Base-by-base conservation (phyloP, 2,888 invertebrate species). In the Xanthorhoe designata region DNA sequence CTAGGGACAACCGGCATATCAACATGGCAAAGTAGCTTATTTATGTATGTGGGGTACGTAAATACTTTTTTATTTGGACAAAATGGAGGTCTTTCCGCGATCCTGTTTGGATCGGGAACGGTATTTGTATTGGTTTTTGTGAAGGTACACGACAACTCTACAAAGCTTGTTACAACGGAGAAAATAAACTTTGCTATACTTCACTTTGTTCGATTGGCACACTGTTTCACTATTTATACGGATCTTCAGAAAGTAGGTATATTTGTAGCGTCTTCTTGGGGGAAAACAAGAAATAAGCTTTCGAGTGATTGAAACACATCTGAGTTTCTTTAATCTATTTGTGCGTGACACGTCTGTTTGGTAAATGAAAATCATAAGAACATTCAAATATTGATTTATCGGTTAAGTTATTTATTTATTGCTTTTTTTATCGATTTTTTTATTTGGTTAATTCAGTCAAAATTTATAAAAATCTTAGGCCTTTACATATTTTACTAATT, bases 41-140 rank as follows among this genome's bases (percentile, higher is more conserved):
- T 58, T 61, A 66, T 61, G 63, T 60, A 54, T 47, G 55, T 51
- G 47, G 49, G 59, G 49, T 61, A 42, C 17, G 64, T 64, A 51
- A 62, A 59, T 51, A 45, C 62, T 35, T 66, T 66, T 66, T 59
- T 62, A 59, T 62, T 59, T 58, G 15, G 18, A 63, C 60, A 52
- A 45, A 57, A 54, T 42, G 7, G 55, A 38, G 49, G 17, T 35
- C 29, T 42, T 42, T 58, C 66, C 50, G 53, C 52, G 57, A 57
- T 57, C 55, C 56, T 49, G 15, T 51, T 24, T n/a, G 50, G 42
- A 59, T 55, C 10, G 29, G 19, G 47, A 53, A 18, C 18, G 32
- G 54, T 59, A 38, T 59, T 38, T 51, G 50, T 51, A 38, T 50
- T 8, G 35, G 18, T 59, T 32, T 57, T 29, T 58, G 50, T 45